Base-by-base conservation (phyloP, 2,797 vertebrate species). In the Crenichthys baileyi region DNA sequence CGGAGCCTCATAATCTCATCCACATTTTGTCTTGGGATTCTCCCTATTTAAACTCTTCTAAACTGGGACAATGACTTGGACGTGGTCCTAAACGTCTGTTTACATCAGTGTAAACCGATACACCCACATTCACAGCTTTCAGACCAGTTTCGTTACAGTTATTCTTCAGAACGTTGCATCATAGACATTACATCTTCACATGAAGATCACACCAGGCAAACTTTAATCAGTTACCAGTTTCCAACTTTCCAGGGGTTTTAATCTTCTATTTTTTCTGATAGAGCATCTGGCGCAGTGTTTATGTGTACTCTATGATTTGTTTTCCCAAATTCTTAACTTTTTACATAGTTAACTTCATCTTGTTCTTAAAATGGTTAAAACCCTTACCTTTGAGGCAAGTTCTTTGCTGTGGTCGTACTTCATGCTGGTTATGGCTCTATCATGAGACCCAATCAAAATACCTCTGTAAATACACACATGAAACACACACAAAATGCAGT, bases 371-470 rank as follows among this genome's bases (percentile, higher is more conserved):
- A 51, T 71, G 36, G 18, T 24, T n/a, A 24, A 36, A 1, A 74
- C 4, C 72, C 50, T 78, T 81, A 93, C 89, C 86, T 90, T 61
- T 46, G 72, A 79, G 53, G 75, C 24, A 72, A 91, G 81, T 72
- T 88, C 87, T 88, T 94, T 93, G 79, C 87, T 92, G 77, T 94
- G 91, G 0, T 91, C 89, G 80, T 96, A 94, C 87, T 97, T 95
- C 89, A 97, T 94, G 89, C 95, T 91, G 83, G 94, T 91, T 5
- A 94, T 79, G 83, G 94, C 95, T 92, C 89, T 95, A 85, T 93
- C 88, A 90, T 97, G 96, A 80, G 95, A 94, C 89, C 90, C 77
- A 83, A 91, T 89, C 87, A 96, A 88, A 83, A 90, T 72, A 73
- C 96, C 93, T 90, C 97, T 98, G 86, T 77, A 68, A 80, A 87